Evolutionary conservation across 2,888 invertebrate species (phyloP).

Genomic region (Agrotis segetum): DNA sequence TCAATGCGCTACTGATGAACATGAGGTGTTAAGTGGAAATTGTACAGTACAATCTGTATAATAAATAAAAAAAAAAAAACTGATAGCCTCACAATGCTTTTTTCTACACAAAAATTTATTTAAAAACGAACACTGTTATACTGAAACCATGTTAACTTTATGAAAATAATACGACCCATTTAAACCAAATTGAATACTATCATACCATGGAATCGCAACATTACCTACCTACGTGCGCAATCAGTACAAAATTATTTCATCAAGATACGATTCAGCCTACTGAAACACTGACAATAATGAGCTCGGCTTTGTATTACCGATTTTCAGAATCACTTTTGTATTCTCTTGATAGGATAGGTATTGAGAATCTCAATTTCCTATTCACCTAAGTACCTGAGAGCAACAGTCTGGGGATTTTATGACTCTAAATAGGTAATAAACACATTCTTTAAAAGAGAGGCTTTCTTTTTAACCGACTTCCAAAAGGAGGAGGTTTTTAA

Average conservation of each 20-base stretch:
- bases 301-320: neutral
- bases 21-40: too few species aligned
- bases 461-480: too few species aligned
- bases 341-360: neutral
- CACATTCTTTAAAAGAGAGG: neutral
- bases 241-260: slow-evolving; percentile 23
- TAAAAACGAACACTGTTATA: neutral
- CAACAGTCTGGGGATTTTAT: neutral
- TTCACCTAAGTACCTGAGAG: neutral
- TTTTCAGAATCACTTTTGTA: slow-evolving; percentile 28
- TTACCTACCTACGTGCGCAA: slow-evolving; percentile 6
- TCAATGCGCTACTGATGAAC: too few species aligned
- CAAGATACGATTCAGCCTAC: slow-evolving; percentile 31
- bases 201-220: slow-evolving; percentile 10
- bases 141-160: neutral
- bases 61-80: too few species aligned
- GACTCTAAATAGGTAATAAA: neutral
- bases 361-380: slow-evolving; percentile 5
- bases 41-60: too few species aligned
- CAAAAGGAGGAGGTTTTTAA: too few species aligned
- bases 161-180: neutral
- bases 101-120: neutral
- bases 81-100: neutral
- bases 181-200: slow-evolving; percentile 28
- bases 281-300: slow-evolving; percentile 28